These are phyloP conservation scores for Eulithis testata DNA, from an alignment of 2,888 invertebrate genomes.

Conservation along the genomic window DNA sequence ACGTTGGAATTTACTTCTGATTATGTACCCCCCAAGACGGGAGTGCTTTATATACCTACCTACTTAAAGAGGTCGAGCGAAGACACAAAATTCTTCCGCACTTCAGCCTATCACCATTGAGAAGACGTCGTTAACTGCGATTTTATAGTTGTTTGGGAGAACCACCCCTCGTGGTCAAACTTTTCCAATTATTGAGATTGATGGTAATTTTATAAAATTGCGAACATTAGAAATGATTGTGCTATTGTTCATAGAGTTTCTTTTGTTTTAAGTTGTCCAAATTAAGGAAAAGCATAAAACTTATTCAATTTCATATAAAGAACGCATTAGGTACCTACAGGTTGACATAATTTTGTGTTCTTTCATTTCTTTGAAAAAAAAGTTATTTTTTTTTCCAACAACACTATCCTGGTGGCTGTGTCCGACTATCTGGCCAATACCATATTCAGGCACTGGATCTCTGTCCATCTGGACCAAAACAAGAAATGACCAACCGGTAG, in stretches of 20 bases:
- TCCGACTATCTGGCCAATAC: no score
- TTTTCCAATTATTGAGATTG: constrained; percentile 70
- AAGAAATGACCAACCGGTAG: no score
- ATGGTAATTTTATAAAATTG: constrained; percentile 63
- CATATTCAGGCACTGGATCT: no score
- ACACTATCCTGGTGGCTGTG: no score
- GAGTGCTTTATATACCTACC: constrained; percentile 25
- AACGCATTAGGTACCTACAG: no score
- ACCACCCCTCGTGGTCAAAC: constrained; percentile 57
- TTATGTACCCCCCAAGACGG: constrained; percentile 16
- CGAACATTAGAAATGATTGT: constrained; percentile 51
- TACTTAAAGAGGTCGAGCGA: constrained; percentile 44
- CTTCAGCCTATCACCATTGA: constrained; percentile 69
- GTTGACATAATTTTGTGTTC: no score
- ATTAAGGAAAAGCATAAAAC: not conserved
- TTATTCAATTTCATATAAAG: no score
- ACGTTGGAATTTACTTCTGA: no score
- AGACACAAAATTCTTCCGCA: constrained; percentile 63
- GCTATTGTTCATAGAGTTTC: constrained; percentile 46
- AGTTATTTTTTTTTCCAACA: no score
- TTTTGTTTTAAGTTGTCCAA: constrained; percentile 39
- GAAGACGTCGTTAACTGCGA: constrained; percentile 71
- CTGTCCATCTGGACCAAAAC: no score
- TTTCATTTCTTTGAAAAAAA: no score
- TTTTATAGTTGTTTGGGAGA: constrained; percentile 70